Evolutionary conservation across 2,888 invertebrate genomes (phyloP).

Genomic region (Lamellibrachia satsuma): DNA sequence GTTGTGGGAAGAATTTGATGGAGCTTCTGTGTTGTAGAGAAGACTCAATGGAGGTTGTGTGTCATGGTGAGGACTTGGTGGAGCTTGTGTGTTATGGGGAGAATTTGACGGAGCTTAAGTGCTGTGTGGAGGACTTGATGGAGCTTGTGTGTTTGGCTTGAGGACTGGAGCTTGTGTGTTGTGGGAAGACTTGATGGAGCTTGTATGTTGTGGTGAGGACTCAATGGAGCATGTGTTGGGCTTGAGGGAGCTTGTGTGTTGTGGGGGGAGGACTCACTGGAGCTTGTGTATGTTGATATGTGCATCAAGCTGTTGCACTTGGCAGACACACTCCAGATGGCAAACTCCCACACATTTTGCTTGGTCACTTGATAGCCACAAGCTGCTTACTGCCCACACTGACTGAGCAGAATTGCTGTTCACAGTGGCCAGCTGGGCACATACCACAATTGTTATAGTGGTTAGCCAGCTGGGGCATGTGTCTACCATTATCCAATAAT

Average conservation of each 20-base stretch:
- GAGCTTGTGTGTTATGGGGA: no score
- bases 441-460: conserved; percentile 3
- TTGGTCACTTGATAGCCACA: neutral
- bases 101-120: no score
- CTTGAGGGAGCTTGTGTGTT: neutral
- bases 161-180: no score
- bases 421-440: neutral
- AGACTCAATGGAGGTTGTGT: no score
- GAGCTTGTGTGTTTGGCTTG: no score
- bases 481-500: neutral
- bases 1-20: neutral
- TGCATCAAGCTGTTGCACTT: neutral
- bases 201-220: no score
- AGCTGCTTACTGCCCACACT: neutral
- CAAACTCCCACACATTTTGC: neutral
- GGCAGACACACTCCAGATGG: neutral
- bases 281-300: neutral
- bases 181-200: no score
- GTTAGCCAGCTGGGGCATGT: neutral
- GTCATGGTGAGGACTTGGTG: no score
- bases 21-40: no score
- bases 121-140: no score
- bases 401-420: neutral
- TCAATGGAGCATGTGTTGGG: no score
- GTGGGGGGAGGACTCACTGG: no score